phyloP scores from a whole-genome alignment of 2,113 vertebrate species.

The Castor canadensis region DNA sequence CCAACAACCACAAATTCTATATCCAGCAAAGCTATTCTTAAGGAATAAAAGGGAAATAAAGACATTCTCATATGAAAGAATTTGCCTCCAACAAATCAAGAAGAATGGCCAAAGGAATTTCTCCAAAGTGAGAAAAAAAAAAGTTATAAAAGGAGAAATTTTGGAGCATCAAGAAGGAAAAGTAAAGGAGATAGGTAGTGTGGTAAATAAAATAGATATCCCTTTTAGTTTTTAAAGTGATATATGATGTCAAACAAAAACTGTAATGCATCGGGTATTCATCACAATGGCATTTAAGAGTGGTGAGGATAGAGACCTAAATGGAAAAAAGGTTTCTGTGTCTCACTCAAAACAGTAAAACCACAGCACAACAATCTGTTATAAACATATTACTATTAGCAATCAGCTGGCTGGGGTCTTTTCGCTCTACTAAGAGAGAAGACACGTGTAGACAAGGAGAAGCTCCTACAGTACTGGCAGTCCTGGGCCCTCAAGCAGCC shows the following conservation, averaged over 20 bases:
- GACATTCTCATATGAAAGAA: neutral
- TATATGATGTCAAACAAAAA: neutral
- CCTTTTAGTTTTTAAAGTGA: neutral
- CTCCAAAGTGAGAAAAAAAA: neutral
- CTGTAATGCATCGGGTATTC: neutral
- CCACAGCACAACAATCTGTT: neutral
- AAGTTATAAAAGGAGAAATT: neutral
- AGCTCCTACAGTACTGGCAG: too few relatives aligned
- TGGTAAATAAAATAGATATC: neutral
- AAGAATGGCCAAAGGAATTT: neutral
- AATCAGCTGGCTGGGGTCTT: too few relatives aligned
- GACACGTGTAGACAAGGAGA: too few relatives aligned
- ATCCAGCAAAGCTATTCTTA: neutral
- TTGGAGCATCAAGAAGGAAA: neutral
- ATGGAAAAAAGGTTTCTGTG: neutral
- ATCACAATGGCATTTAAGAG: neutral
- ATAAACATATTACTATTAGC: neutral
- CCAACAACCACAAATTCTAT: neutral
- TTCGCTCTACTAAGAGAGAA: too few relatives aligned
- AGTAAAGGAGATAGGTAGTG: neutral
- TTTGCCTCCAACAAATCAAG: neutral
- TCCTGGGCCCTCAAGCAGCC: too few relatives aligned
- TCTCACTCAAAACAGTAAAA: neutral
- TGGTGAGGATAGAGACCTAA: neutral
- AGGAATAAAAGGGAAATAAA: neutral